Evolutionary conservation across 2,888 invertebrate genomes (phyloP), one percentile per base, ranked within the genome.

Genomic region (Tipula helvola): DNA sequence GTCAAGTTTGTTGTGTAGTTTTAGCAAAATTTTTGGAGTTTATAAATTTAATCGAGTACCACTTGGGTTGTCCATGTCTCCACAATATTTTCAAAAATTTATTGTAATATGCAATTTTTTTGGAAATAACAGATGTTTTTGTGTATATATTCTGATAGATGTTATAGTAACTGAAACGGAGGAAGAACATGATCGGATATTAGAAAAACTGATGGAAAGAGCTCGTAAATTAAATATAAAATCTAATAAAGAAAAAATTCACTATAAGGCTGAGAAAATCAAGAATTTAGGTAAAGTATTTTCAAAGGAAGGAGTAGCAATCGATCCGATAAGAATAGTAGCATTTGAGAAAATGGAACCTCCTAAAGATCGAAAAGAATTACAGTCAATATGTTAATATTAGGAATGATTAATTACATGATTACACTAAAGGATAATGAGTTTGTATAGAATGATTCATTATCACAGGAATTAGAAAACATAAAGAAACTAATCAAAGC

Each of bases 101-200:
- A n/a, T n/a, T n/a, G n/a, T n/a, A 89, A 87, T 86, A 86, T 86
- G 39, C 86, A 88, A 86, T 87, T 87, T 41, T 89, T 89, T 88
- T 88, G 5, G 87, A 87, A 41, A 88, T 89, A 18, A 57, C 87
- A 8, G 88, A 87, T 87, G 88, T 90, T 85, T 8, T 89, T 86
- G 86, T 91, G 83, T 89, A 90, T 87, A 88, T 90, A 88, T 88
- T 91, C 88, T n/a, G 88, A 90, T 88, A 87, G 90, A 87, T 47
- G 88, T n/a, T 2, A 86, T 88, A 47, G 83, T 52, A 3, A 86
- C 87, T n/a, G 85, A 87, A 28, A 87, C 85, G 18, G 47, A 86
- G 39, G 52, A 87, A 44, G 87, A 89, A 86, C 89, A 89, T 88
- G 88, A 89, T 87, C 5, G 87, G 83, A 89, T 88, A 41, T 86